phyloP scores from a whole-genome alignment of 1,140 invertebrate genomes.

The Diuraphis noxia region DNA sequence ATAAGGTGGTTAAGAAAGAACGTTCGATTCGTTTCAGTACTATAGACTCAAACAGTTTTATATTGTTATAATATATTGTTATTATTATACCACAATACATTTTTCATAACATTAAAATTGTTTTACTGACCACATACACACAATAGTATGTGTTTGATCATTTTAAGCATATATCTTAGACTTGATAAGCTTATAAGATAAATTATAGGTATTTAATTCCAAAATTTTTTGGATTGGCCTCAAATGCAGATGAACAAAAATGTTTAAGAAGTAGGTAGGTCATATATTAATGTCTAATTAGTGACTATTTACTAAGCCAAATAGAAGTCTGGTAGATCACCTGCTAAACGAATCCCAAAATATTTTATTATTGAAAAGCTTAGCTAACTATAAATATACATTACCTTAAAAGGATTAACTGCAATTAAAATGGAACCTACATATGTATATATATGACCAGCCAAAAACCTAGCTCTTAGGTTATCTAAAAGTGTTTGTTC shows the following conservation, averaged over 20 bases:
- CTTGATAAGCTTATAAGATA: neutral
- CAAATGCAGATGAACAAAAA: neutral
- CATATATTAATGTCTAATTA: neutral
- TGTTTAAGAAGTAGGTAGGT: neutral
- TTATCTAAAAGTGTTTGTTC: slow-evolving; percentile 92
- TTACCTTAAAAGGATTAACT: slow-evolving; percentile 77
- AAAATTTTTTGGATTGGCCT: neutral
- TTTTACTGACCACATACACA: neutral
- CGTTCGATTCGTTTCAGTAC: too few species aligned
- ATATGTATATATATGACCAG: slow-evolving; percentile 94
- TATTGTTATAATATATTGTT: too few species aligned
- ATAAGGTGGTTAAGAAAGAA: too few species aligned
- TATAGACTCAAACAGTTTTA: too few species aligned
- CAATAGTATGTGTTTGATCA: neutral
- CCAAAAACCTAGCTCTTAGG: slow-evolving; percentile 82
- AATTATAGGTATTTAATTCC: neutral
- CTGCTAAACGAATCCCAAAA: neutral
- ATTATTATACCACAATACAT: too few species aligned
- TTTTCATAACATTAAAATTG: neutral
- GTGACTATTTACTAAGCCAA: neutral
- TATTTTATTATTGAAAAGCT: neutral
- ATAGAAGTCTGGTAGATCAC: neutral
- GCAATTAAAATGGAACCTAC: slow-evolving; percentile 95
- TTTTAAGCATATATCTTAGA: neutral
- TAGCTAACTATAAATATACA: neutral